Evolutionary conservation across 2,888 invertebrate species (phyloP).

Genomic region (Hydroisotoma schaefferi): DNA sequence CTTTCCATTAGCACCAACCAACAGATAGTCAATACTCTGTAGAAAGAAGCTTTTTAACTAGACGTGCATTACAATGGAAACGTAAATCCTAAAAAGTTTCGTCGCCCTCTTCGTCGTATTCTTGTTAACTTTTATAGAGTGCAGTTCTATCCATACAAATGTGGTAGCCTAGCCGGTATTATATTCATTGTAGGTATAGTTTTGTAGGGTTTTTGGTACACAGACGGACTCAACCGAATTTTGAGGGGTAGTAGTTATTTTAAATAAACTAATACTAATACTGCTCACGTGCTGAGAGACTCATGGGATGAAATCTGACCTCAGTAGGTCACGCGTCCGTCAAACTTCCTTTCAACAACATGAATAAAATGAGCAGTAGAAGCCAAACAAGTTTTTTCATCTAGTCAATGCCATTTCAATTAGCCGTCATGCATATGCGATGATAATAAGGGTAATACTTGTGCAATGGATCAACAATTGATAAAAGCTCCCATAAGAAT

Average conservation of each 20-base stretch:
- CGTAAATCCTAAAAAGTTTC: constrained; percentile 2
- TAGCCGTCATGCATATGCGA: too few species aligned
- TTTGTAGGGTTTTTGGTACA: too few species aligned
- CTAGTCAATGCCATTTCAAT: too few species aligned
- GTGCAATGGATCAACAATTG: too few species aligned
- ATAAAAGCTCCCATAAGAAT: too few species aligned
- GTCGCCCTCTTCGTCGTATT: neutral
- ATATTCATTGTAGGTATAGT: too few species aligned
- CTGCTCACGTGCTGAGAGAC: constrained; percentile 24
- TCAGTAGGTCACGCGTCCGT: constrained; percentile 30
- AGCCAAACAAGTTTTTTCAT: constrained; percentile 9
- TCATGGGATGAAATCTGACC: constrained; percentile 37
- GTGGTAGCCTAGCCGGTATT: too few species aligned
- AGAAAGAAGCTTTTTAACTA: neutral
- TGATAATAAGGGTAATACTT: too few species aligned
- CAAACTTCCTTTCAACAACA: constrained; percentile 7
- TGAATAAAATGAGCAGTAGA: constrained; percentile 11
- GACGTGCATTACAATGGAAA: constrained; percentile 1
- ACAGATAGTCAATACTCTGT: too few species aligned
- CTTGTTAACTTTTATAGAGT: neutral
- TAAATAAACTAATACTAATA: constrained; percentile 6
- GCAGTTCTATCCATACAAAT: neutral
- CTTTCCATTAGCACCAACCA: constrained; percentile 12
- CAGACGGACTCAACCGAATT: neutral
- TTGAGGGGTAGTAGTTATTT: neutral